Conservation (phyloP, 2,797 vertebrate genomes). For the Argya squamiceps region DNA sequence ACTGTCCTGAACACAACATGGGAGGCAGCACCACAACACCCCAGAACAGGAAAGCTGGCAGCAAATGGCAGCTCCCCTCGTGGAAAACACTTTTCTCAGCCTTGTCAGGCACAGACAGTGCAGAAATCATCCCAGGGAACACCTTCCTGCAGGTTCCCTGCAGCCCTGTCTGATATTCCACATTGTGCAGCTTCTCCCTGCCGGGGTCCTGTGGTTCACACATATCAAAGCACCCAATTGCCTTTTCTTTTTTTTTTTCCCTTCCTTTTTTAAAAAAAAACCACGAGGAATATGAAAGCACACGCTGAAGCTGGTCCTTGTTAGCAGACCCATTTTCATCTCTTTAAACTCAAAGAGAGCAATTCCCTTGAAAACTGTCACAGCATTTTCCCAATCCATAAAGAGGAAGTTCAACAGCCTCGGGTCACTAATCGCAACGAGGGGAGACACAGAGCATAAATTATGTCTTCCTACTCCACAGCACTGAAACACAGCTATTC, state of each 20-base stretch:
- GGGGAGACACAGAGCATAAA: slow-evolving; percentile 31
- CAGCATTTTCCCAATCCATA: slow-evolving; percentile 77
- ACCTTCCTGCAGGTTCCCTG: not conserved
- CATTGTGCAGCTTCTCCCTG: not conserved
- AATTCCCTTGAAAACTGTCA: slow-evolving; percentile 76
- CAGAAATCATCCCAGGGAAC: not conserved
- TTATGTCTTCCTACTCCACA: slow-evolving; percentile 29
- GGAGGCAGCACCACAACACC: not conserved
- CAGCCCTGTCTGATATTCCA: not conserved
- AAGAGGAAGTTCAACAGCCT: slow-evolving; percentile 82
- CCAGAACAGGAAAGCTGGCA: not conserved
- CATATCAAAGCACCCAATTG: slow-evolving; percentile 40
- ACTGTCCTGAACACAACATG: not conserved
- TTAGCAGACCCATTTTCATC: slow-evolving; percentile 63
- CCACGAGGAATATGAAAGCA: slow-evolving; percentile 27
- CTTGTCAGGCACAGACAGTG: not conserved
- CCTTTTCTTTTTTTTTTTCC: not conserved
- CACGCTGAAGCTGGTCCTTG: slow-evolving; percentile 64
- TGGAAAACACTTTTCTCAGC: fast-evolving
- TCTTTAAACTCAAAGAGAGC: slow-evolving; percentile 60
- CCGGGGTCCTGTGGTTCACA: not conserved
- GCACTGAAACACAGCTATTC: not conserved
- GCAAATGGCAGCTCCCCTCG: not conserved
- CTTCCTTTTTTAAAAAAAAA: too few relatives aligned
- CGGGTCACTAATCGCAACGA: slow-evolving; percentile 70